Base-by-base conservation (phyloP, 35 echinoderm and acorn worm species). In the Stichopus chloronotus region DNA sequence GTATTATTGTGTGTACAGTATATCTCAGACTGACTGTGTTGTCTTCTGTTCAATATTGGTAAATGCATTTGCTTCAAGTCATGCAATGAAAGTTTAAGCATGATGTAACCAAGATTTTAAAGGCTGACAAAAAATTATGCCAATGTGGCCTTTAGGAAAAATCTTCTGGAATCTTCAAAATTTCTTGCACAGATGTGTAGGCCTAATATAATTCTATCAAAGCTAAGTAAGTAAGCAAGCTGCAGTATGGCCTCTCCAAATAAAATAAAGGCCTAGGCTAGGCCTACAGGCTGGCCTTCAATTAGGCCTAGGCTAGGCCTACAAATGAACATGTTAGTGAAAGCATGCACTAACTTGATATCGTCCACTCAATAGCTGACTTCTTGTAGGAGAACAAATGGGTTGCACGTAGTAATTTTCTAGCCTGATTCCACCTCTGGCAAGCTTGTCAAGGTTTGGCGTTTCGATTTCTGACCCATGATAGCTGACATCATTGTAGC, bases 371-470 rank as follows among this genome's bases (percentile, higher is more conserved):
- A 95, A 57, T 8, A 95, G 76, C 56, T 95, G 94, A 30, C 90
- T 92, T 20, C 94, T 78, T 8, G 94, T 95, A 16, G 94, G 94
- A 5, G 90, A 87, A 71, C 89, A 95, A 56, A 95, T 95, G 9
- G 94, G 90, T 53, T 95, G 94, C 22, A 95, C 94, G 55, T 95
- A 95, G 90, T 95, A 95, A 68, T 95, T 95, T 90, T 95, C 94
- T 72, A 95, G 74, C 72, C 58, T 56, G 10, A 95, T 90, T 43
- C 94, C 94, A 60, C 84, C 79, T 52, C 10, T 14, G 19, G 94
- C 89, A 21, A 95, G 80, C 56, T 95, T 88, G 59, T 92, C 94
- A 7, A 95, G 25, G 58, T 92, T 95, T 11, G 94, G 94, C 16
- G 94, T 95, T 14, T 88, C 30, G 79, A 95, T 95, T 72, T 92